phyloP scores from a whole-genome alignment of 2,113 vertebrate species.

The Leptobrachium leishanense region DNA sequence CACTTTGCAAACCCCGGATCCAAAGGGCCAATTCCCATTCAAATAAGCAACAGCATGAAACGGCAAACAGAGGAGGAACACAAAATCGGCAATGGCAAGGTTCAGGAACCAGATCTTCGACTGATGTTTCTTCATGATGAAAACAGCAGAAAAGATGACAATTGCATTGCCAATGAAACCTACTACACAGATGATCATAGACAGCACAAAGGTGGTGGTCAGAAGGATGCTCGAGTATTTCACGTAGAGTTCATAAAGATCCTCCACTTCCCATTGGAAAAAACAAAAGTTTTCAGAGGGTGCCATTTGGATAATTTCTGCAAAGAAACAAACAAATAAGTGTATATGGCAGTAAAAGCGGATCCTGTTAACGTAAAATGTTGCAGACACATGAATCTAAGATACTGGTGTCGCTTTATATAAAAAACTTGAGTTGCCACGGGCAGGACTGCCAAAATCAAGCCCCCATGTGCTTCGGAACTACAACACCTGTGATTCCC shows the following conservation, averaged over 20 bases:
- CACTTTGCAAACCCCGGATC: not conserved
- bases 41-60: not conserved
- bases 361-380: no score
- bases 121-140: slow-evolving; percentile 17
- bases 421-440: no score
- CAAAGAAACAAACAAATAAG: not conserved
- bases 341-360: not conserved
- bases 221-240: not conserved
- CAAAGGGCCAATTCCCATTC: not conserved
- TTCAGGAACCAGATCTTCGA: slow-evolving; percentile 29
- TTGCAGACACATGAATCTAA: no score
- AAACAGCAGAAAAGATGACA: slow-evolving; percentile 16
- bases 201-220: not conserved
- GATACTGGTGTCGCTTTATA: no score
- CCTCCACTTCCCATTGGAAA: not conserved
- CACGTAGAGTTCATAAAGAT: not conserved
- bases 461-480: no score
- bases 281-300: not conserved
- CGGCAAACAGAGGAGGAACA: slow-evolving; percentile 12
- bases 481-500: no score
- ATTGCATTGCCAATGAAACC: slow-evolving; percentile 22
- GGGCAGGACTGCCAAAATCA: no score
- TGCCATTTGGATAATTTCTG: not conserved
- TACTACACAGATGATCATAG: not conserved
- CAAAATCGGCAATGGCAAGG: slow-evolving; percentile 20